phyloP scores from a whole-genome alignment of 2,888 invertebrate species.

The Eucriotettix oculatus region DNA sequence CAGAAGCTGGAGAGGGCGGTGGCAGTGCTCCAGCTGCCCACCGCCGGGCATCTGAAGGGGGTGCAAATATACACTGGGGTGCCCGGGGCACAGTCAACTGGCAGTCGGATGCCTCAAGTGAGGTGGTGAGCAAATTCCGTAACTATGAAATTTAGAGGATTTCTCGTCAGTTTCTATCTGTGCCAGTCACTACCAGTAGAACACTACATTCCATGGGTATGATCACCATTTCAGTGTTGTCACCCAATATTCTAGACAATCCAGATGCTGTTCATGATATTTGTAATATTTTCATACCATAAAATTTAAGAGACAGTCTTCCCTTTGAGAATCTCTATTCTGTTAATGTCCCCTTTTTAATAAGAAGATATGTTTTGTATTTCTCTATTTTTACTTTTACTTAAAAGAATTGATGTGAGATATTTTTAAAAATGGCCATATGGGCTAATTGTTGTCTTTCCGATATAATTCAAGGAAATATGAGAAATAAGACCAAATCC shows the following conservation, averaged over 20 bases:
- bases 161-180: not conserved
- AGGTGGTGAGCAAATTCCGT: constrained; percentile 73
- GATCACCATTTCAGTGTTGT: not conserved
- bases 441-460: not conserved
- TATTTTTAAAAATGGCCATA: not conserved
- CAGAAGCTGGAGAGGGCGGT: constrained; percentile 6
- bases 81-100: constrained; percentile 37
- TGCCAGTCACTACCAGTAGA: not conserved
- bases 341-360: not conserved
- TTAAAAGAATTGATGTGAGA: not conserved
- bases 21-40: constrained; percentile 30
- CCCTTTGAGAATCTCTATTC: not conserved
- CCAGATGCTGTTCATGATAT: not conserved
- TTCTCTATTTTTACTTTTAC: not conserved
- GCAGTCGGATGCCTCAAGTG: constrained; percentile 58
- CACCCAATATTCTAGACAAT: not conserved
- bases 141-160: constrained; percentile 74
- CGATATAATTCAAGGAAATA: too few relatives aligned
- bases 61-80: constrained; percentile 55
- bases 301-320: not conserved
- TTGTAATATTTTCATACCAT: not conserved
- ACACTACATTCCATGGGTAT: not conserved
- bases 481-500: too few relatives aligned
- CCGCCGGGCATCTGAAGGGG: constrained; percentile 72
- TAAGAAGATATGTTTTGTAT: not conserved